Percentiles rank a stretch among this genome's conserved stretches.
Evolutionary conservation across 2,888 invertebrate genomes (phyloP).

Genomic region (Petrolisthes manimaculis): DNA sequence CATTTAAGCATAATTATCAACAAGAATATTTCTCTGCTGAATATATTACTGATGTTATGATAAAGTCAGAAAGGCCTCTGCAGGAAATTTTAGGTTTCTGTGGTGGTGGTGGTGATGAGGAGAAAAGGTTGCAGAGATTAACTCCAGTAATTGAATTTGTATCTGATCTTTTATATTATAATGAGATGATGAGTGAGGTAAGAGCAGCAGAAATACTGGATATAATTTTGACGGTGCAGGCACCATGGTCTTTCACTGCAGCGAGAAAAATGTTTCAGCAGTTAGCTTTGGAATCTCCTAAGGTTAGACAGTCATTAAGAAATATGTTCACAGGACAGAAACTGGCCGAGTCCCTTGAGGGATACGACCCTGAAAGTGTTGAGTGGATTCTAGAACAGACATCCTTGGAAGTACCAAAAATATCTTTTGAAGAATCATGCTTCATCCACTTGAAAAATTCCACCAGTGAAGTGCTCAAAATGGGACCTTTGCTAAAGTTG

Average conservation of each 20-base stretch:
- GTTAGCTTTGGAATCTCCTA: background rate
- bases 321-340: background rate
- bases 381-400: conserved; percentile 23
- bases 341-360: background rate
- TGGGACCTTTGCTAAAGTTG: background rate
- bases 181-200: background rate
- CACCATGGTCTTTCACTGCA: conserved; percentile 33
- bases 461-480: background rate
- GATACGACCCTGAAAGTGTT: conserved; percentile 24
- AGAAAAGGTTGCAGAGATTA: conserved; percentile 33
- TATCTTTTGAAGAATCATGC: background rate
- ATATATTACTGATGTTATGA: conserved; percentile 5
- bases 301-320: background rate
- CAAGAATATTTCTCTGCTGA: conserved; percentile 35
- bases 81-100: conserved; percentile 7
- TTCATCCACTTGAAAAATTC: background rate
- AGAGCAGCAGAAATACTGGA: conserved; percentile 7
- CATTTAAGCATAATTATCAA: conserved; percentile 27
- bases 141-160: conserved; percentile 34
- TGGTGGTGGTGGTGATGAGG: background rate
- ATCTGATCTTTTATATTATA: background rate
- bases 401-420: background rate
- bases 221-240: conserved; percentile 11
- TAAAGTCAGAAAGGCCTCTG: background rate
- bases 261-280: background rate